Base-by-base conservation (phyloP, 2,113 vertebrate genomes). In the Suncus etruscus region DNA sequence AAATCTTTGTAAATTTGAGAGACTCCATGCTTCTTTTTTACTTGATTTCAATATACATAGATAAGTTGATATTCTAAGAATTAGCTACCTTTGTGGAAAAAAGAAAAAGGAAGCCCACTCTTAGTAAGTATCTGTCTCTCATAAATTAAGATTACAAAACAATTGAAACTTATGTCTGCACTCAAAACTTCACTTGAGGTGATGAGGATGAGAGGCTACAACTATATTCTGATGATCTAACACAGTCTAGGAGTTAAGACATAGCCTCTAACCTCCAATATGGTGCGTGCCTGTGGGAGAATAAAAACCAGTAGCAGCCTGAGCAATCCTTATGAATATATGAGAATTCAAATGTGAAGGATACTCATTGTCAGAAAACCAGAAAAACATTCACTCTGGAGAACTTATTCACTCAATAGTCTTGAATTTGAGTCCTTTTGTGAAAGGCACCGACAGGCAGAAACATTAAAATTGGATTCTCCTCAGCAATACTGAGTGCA, bases 81-180 rank as follows among this genome's bases (percentile, higher is more conserved):
- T 39, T 75, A 72, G 22, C n/a, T 45, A 89, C 39, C 74, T 80
- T 32, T 68, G 22, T 45, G n/a, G 16, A 66, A 79, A 79, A 79
- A 70, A 3, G 1, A 25, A 32, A 22, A 78, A 70, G 25, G 25
- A 78, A 92, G 16, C 18, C 69, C 4, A 24, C 29, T 87, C 27
- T 24, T 81, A 31, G 9, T 70, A 85, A n/a, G 50, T 20, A 50
- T 66, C 22, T 51, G 87, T 68, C 54, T 86, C 63, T 83, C 29
- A 27, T 86, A 79, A 92, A 93, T 51, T 78, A 86, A 73, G n/a
- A 70, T 84, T 31, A 11, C 11, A 61, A 66, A 47, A 72, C 69
- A 77, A 89, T 14, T 88, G 18, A 93, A 89, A 95, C 68, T 3
- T 50, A 16, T 32, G 22, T 25, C 31, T 20, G 25, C 45, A 27